A percentile compares a stretch with the other conserved stretches of the same genome.
These are phyloP conservation scores for Steatocranus sp. DNA, from an alignment of 2,797 vertebrate genomes.

Conservation along the genomic window DNA sequence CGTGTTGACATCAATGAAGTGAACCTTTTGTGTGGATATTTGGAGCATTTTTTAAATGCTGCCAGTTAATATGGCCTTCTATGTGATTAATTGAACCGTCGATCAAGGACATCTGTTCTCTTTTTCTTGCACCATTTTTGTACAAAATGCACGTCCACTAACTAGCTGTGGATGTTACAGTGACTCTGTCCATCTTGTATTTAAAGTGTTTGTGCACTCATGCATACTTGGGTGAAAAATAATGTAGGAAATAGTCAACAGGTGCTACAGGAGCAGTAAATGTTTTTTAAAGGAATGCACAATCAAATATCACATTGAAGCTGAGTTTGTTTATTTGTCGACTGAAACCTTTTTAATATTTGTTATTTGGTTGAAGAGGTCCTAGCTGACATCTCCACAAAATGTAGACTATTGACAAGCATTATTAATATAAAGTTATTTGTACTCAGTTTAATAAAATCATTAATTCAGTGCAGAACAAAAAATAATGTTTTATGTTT, in stretches of 20 bases:
- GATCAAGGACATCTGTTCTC: not conserved
- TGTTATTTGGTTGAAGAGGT: not conserved
- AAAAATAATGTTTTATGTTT: not conserved
- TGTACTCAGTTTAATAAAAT: not conserved
- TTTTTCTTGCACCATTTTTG: not conserved
- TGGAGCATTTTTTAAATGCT: not conserved
- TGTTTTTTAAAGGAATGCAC: not conserved
- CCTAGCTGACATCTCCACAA: not conserved
- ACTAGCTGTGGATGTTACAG: not conserved
- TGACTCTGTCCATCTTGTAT: not conserved
- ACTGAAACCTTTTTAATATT: not conserved
- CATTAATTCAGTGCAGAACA: not conserved
- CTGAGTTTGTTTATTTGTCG: not conserved
- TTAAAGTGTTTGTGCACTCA: not conserved
- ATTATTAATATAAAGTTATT: not conserved
- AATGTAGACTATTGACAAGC: not conserved
- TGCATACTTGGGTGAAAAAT: not conserved
- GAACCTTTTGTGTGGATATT: fast-evolving
- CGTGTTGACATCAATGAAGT: not conserved
- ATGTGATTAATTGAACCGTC: not conserved
- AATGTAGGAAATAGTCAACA: not conserved
- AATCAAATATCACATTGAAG: not conserved
- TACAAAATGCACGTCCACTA: fast-evolving
- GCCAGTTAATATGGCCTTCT: not conserved
- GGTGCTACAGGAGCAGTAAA: not conserved